A percentile compares a stretch with the other conserved stretches of the same genome.
phyloP scores from a whole-genome alignment of 1,140 invertebrate species.

The Camponotus pennsylvanicus region DNA sequence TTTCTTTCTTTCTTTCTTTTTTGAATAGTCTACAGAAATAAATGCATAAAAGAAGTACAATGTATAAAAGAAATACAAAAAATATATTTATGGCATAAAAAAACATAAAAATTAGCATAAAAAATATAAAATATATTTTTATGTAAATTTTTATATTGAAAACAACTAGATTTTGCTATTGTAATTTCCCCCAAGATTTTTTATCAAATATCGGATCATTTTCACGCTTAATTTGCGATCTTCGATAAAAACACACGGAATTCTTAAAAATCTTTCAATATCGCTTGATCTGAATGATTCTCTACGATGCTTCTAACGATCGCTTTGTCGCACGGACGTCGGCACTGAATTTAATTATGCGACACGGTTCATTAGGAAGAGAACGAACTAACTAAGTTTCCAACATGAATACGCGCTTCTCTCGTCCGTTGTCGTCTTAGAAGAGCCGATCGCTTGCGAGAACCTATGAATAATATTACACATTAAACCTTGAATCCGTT shows the following conservation, averaged over 20 bases:
- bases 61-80: too few relatives aligned
- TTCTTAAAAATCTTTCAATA: constrained; percentile 5
- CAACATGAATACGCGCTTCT: constrained; percentile 59
- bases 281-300: constrained; percentile 23
- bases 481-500: constrained; percentile 49
- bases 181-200: background rate
- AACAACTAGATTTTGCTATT: background rate
- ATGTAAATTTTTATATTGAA: background rate
- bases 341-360: constrained; percentile 56
- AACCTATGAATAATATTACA: constrained; percentile 50
- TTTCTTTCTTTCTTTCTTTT: too few relatives aligned
- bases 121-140: background rate
- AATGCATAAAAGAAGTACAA: too few relatives aligned
- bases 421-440: constrained; percentile 28
- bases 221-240: background rate
- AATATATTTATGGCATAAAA: background rate
- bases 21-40: too few relatives aligned
- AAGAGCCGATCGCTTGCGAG: constrained; percentile 33
- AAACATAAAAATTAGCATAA: background rate
- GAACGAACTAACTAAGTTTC: constrained; percentile 66
- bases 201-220: background rate
- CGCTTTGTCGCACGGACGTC: constrained; percentile 44
- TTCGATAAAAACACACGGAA: background rate
- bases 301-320: constrained; percentile 15
- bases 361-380: constrained; percentile 65